Evolutionary conservation across 2,888 invertebrate genomes (phyloP).

Genomic region (Steinernema hermaphroditum): DNA sequence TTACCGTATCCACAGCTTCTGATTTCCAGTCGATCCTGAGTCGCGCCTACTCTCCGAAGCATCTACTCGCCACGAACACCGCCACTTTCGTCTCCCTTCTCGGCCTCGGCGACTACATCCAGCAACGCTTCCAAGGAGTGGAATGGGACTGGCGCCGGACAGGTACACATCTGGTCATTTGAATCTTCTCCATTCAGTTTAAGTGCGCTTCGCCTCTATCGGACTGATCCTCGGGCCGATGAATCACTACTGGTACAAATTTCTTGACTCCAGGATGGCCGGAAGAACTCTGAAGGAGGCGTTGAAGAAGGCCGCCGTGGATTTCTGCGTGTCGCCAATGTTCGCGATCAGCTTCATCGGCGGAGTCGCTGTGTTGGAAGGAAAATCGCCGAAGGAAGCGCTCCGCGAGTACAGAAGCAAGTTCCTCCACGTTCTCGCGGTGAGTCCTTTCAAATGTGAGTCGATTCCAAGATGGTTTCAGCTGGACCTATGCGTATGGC

Average conservation of each 20-base stretch:
- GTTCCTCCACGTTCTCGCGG: constrained; percentile 41
- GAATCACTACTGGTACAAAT: constrained; percentile 82
- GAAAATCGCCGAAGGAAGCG: constrained; percentile 36
- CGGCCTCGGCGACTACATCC: constrained; percentile 35
- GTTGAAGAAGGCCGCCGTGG: constrained; percentile 75
- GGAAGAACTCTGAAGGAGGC: constrained; percentile 73
- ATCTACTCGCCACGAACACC: constrained; percentile 35
- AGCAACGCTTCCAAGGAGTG: constrained; percentile 28
- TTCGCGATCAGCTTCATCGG: constrained; percentile 67
- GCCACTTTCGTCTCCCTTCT: constrained; percentile 28
- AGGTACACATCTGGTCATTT: not conserved
- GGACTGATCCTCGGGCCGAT: constrained; percentile 80
- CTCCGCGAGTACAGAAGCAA: constrained; percentile 41
- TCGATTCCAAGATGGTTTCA: constrained; percentile 68
- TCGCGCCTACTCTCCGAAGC: constrained; percentile 17
- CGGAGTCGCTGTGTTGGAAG: constrained; percentile 52
- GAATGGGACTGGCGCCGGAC: constrained; percentile 15
- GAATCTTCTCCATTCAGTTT: too few species aligned
- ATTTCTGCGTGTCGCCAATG: constrained; percentile 70
- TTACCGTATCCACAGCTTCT: not conserved
- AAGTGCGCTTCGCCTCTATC: constrained; percentile 77
- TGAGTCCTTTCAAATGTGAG: not conserved
- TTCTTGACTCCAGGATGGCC: constrained; percentile 73
- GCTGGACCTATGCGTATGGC: constrained; percentile 88
- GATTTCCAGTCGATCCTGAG: constrained; percentile 7